Conservation (phyloP, 2,888 invertebrate species). For the Hipparchia semele region DNA sequence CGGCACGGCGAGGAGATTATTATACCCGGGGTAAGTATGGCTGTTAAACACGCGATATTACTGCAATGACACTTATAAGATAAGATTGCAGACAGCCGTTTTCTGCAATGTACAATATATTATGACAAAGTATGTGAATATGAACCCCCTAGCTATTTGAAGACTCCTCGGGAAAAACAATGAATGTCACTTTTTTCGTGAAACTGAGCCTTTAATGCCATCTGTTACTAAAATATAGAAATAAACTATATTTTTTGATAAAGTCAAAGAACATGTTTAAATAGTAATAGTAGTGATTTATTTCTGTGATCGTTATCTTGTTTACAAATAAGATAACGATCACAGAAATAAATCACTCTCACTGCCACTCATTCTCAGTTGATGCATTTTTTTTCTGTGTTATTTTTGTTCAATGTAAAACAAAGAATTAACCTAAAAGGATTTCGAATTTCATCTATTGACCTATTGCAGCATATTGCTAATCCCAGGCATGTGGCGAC, state of each 20-base stretch:
- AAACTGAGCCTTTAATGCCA: no score
- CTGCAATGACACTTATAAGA: slow-evolving; percentile 52
- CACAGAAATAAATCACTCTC: slow-evolving; percentile 6
- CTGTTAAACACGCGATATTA: slow-evolving; percentile 63
- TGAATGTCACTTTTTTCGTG: no score
- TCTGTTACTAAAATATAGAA: no score
- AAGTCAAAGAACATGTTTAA: no score
- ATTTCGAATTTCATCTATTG: background rate
- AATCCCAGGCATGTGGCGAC: no score
- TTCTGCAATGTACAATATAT: slow-evolving; percentile 20
- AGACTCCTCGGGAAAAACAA: no score
- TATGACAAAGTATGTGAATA: slow-evolving; percentile 8
- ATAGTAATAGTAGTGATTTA: no score
- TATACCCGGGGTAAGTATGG: slow-evolving; percentile 42
- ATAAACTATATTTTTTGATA: no score
- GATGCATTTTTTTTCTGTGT: background rate
- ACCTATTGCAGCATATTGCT: no score
- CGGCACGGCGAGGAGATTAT: slow-evolving; percentile 48
- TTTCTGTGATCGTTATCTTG: no score
- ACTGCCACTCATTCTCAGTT: background rate
- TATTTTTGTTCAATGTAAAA: background rate
- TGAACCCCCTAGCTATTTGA: background rate
- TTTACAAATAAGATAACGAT: slow-evolving; percentile 11
- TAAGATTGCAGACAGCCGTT: slow-evolving; percentile 19
- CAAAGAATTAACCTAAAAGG: background rate